Base-by-base conservation (phyloP, 2,113 vertebrate species). In the Collichthys lucidus region DNA sequence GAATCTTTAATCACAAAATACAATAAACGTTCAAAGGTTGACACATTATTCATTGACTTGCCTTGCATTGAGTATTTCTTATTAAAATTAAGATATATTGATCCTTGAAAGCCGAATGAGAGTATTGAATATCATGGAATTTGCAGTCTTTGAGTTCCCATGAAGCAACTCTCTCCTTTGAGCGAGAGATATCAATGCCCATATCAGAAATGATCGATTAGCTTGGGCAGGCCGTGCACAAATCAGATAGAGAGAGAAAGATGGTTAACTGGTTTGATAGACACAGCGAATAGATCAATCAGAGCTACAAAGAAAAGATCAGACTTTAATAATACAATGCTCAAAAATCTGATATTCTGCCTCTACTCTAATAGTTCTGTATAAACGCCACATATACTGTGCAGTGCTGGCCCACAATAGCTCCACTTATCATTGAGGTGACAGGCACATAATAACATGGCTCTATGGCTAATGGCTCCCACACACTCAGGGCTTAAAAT, bases 391-490 rank as follows among this genome's bases (percentile, higher is more conserved):
- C 63, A 82, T 82, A 82, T 69, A 82, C 84, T 78, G 71, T 68
- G 72, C 65, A 52, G 64, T 10, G 52, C 82, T 79, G 35, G 84
- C 86, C 74, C 79, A 90, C 86, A 89, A 79, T 56, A 84, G 88
- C 71, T 77, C 80, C 85, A 91, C 91, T 92, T 86, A 84, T 90
- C 88, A 91, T 47, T 7, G 75, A 89, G 85, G 79, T 90, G 92
- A 91, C 91, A 92, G 82, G 82, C 87, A 85, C 85, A 91, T 92
- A 91, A 92, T 91, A 89, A 88, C 84, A 79, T 74, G 76, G 82
- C 84, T 87, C 31, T 75, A 57, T 80, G 80, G 84, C 79, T 91
- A 91, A 92, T 91, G 86, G 89, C 82, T 90, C 91, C 91, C 84
- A 91, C 88, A 90, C 89, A 89, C 82, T 83, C 74, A 22, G 79